These are phyloP conservation scores for Synergus japonicus DNA, from an alignment of 2,888 invertebrate species.

Conservation along the genomic window DNA sequence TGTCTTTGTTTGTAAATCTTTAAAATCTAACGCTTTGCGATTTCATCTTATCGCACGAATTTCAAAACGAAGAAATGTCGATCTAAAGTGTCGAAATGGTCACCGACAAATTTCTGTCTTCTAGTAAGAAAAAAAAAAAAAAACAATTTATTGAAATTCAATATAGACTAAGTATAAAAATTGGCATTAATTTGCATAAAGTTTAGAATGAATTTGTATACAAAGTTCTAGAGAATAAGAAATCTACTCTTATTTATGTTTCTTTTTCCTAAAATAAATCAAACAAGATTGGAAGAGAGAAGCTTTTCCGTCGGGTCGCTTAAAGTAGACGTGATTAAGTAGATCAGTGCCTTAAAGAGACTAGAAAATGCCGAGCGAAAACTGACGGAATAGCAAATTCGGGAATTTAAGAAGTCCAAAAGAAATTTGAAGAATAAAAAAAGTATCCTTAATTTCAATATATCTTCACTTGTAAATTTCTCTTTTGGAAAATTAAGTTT, in stretches of 20 bases:
- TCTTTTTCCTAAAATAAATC: slow-evolving; percentile 2
- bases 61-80: slow-evolving; percentile 58
- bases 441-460: not conserved
- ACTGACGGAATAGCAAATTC: slow-evolving; percentile 54
- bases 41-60: slow-evolving; percentile 46
- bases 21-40: slow-evolving; percentile 34
- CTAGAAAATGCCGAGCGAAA: slow-evolving; percentile 48
- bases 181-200: slow-evolving; percentile 4
- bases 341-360: slow-evolving; percentile 14
- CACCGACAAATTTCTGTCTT: slow-evolving; percentile 44
- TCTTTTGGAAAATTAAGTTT: not conserved
- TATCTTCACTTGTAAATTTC: not conserved
- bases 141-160: not conserved
- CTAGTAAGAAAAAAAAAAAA: slow-evolving; percentile 11
- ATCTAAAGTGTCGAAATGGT: slow-evolving; percentile 64
- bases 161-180: slow-evolving; percentile 44
- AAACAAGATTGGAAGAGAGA: slow-evolving; percentile 9
- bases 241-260: slow-evolving; percentile 22
- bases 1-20: slow-evolving; percentile 28
- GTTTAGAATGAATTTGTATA: slow-evolving; percentile 25
- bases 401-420: not conserved
- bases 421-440: not conserved
- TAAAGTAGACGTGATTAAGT: slow-evolving; percentile 27
- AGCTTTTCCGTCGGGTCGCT: slow-evolving; percentile 22
- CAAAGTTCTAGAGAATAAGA: slow-evolving; percentile 8